Evolutionary conservation across 2,888 invertebrate species (phyloP), one percentile per base, ranked within the genome.

Genomic region (Idaea aversata): DNA sequence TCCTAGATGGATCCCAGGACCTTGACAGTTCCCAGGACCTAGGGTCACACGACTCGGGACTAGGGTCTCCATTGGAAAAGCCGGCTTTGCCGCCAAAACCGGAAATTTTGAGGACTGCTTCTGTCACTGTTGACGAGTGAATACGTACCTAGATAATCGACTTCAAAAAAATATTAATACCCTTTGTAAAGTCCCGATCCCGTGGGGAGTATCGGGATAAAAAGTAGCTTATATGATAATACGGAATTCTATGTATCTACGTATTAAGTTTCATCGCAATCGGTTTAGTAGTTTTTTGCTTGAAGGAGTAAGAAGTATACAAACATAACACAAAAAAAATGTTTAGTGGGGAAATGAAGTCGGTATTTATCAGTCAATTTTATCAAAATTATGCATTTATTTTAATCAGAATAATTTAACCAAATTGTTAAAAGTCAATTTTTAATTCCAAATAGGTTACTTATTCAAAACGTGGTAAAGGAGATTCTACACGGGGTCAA

Each of bases 61-160:
- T 66, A 7, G 64, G 61, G 0, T 68, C 57, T 15, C 62, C 67
- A 0, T 38, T 70, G 3, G 86, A 84, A 34, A 90, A 90, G 57
- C 91, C 91, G 0, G 79, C 80, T 0, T 65, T 85, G 15, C 89
- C 87, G 0, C 89, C 88, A 0, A 91, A 88, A 71, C 91, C 91
- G 0, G 83, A 80, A 0, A 79, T 82, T 38, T 69, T 79, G 4
- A 69, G 73, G 63, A 63, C 74, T 3, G 63, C 65, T 1, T 75
- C 79, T 2, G 67, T 71, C 0, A 63, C 36, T 2, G 67, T 67
- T 3, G 69, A 67, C 15, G 62, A 63, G 15, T 47, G 15, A 36
- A 57, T 13, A 63, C 60, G 63, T 67, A 71, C 63, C 58, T 59
- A 59, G 16, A 15, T 15, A 59, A 16, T 10, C 47, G 47, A 47